Evolutionary conservation across 2,797 vertebrate species (phyloP), one percentile per base, ranked within the genome.

Genomic region (Delichon dasypus): DNA sequence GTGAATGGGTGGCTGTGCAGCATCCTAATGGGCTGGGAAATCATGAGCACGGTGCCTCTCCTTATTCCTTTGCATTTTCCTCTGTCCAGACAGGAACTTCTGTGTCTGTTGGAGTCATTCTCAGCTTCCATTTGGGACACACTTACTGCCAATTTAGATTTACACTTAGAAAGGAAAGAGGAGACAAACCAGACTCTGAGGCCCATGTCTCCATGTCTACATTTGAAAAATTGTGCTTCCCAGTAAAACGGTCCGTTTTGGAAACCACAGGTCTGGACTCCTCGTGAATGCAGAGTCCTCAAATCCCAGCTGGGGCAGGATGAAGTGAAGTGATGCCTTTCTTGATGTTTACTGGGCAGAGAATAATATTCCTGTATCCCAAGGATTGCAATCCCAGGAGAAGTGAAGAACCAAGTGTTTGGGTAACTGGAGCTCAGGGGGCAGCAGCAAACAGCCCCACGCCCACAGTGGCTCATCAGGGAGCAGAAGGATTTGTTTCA

Each of bases 11-110:
- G 87, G 77, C 85, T 90, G 77, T n/a, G 80, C 74, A 85, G 34
- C 67, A 62, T 89, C 95, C 85, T 84, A 85, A 71, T 34, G 21
- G 21, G 45, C 89, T 36, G 55, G 58, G 60, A 30, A 84, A 54
- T 34, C 8, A 57, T 54, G 48, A 71, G n/a, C 21, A 2, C 29
- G 0, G 1, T 15, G n/a, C 54, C 55, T 94, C 74, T 74, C 6
- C 30, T 74, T 60, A 40, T 47, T 81, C 68, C 44, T 55, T 86
- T 22, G 10, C 14, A 1, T 79, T 86, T 87, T 40, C 42, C 58
- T 85, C 66, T 71, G 27, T 75, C 80, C 90, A 87, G 74, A 66
- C 90, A 82, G 88, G 64, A 95, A 77, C 54, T 54, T 57, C 74
- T 54, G 42, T 50, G 73, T 82, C 80, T 91, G 66, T 22, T 70